Conservation (phyloP, 1,140 invertebrate genomes). For the Aplysia californica region DNA sequence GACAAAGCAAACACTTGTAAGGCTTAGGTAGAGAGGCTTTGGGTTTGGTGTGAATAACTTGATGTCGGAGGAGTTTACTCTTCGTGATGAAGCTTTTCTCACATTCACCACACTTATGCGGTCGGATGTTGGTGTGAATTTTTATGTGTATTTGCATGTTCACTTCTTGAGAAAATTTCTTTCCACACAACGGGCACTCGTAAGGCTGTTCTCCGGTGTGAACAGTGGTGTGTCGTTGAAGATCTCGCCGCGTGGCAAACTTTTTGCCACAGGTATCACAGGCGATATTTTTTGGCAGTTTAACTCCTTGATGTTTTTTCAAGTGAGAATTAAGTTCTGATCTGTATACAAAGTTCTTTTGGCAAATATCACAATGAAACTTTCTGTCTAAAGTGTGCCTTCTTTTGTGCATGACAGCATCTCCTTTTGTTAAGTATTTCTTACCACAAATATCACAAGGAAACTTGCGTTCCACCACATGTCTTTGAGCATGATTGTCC, state of each 20-base stretch:
- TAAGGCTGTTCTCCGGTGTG: conserved; percentile 12
- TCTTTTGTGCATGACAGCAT: neutral
- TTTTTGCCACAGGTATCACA: neutral
- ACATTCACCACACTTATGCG: neutral
- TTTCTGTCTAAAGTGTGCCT: neutral
- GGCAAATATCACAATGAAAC: neutral
- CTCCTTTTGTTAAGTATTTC: neutral
- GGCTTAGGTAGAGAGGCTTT: neutral
- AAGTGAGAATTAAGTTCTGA: neutral
- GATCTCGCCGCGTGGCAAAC: neutral
- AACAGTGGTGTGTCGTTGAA: neutral
- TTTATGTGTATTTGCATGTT: neutral
- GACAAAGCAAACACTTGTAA: neutral
- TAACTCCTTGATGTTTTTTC: neutral
- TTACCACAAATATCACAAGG: neutral
- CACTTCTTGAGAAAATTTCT: neutral
- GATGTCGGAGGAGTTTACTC: neutral
- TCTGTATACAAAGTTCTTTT: neutral
- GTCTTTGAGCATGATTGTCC: neutral
- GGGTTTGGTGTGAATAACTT: neutral
- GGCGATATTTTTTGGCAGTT: neutral
- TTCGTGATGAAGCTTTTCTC: conserved; percentile 4
- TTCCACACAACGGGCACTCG: neutral
- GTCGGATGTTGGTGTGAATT: neutral
- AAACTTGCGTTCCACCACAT: neutral